phyloP scores from a whole-genome alignment of 2,797 vertebrate genomes.

The Lacerta viridis region DNA sequence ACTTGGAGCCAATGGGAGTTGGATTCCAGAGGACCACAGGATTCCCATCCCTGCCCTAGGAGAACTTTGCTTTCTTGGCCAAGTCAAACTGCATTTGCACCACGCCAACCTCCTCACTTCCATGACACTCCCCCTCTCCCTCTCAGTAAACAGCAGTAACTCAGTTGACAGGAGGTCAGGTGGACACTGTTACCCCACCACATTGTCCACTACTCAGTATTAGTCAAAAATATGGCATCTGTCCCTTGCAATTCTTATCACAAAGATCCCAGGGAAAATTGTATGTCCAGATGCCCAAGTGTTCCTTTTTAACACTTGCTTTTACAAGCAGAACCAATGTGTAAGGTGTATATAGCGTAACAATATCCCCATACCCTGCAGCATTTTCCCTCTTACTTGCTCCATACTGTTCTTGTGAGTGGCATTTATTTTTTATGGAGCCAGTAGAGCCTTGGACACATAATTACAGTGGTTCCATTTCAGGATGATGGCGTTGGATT shows the following conservation, averaged over 20 bases:
- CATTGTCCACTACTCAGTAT: too few species aligned
- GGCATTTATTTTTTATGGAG: background rate
- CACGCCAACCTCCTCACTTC: too few species aligned
- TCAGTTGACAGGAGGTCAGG: too few species aligned
- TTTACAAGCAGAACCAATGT: background rate
- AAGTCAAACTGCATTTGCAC: too few species aligned
- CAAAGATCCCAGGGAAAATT: background rate
- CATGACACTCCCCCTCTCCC: too few species aligned
- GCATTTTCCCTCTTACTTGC: background rate
- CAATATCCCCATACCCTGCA: background rate
- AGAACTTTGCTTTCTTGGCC: too few species aligned
- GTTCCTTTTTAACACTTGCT: background rate
- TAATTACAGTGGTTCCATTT: background rate
- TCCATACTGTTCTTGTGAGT: background rate
- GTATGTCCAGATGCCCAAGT: too few species aligned
- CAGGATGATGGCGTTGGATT: background rate
- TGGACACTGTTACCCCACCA: too few species aligned
- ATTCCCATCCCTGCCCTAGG: background rate
- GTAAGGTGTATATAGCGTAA: background rate
- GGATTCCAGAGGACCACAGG: background rate
- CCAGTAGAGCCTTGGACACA: background rate
- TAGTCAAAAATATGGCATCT: background rate
- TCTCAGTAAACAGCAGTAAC: too few species aligned
- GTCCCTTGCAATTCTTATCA: background rate
- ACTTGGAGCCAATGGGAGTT: background rate